Evolutionary conservation across 2,888 invertebrate genomes (phyloP).

Genomic region (Gnatocerus cornutus): DNA sequence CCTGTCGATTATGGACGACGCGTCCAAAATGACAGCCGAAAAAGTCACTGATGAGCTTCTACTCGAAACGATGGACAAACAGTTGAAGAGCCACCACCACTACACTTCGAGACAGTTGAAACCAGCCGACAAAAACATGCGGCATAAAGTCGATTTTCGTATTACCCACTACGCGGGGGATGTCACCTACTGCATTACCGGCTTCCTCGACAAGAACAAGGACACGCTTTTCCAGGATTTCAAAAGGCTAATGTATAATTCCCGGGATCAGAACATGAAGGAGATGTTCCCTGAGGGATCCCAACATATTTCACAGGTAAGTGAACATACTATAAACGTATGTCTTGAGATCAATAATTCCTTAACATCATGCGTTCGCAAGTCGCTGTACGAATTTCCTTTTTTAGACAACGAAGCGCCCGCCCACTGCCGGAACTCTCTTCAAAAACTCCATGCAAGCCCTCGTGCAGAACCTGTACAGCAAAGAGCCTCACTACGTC

Average conservation of each 20-base stretch:
- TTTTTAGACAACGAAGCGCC: constrained; percentile 91
- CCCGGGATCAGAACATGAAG: constrained; percentile 83
- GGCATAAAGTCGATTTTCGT: constrained; percentile 85
- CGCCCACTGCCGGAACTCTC: constrained; percentile 93
- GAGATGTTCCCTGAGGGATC: constrained; percentile 98
- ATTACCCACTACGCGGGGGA: constrained; percentile 97
- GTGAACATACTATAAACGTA: constrained; percentile 48
- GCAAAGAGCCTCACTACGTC: constrained; percentile 97
- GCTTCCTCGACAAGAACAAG: constrained; percentile 98
- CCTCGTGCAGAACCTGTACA: constrained; percentile 88
- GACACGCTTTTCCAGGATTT: constrained; percentile 98
- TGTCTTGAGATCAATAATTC: no score
- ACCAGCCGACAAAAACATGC: constrained; percentile 86
- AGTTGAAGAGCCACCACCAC: constrained; percentile 88
- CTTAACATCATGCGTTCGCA: no score
- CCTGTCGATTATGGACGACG: constrained; percentile 96
- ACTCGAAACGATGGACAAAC: constrained; percentile 94
- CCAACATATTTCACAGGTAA: constrained; percentile 87
- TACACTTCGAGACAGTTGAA: constrained; percentile 91
- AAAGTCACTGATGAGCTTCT: constrained; percentile 90
- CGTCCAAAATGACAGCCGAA: constrained; percentile 92
- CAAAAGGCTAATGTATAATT: constrained; percentile 91
- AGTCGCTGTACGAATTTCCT: no score
- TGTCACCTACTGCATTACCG: constrained; percentile 91
- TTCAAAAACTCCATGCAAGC: constrained; percentile 97